Base-by-base conservation (phyloP, 2,797 vertebrate species). In the Ctenochaetus hawaiiensis region DNA sequence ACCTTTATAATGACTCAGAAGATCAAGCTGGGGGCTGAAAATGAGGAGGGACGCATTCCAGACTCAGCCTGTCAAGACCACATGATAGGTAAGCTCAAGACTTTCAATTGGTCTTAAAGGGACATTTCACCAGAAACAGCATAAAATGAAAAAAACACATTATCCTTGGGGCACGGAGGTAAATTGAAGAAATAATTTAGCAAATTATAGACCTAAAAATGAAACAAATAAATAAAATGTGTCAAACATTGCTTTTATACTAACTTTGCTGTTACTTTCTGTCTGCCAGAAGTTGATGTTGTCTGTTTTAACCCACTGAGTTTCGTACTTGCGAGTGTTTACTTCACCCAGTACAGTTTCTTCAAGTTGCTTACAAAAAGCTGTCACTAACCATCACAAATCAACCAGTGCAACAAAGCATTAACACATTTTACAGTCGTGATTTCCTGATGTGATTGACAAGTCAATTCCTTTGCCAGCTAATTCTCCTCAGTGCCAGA, bases 61-160 rank as follows among this genome's bases (percentile, higher is more conserved):
- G 96, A 96, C 48, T 77, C 95, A 9, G 78, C 93, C 10, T 95
- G 96, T 93, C 97, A 96, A 90, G 97, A 94, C 90, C 96, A 96
- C 83, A 91, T 94, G 90, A 94, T 97, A 87, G 97, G 97, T 98
- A 95, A 93, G 91, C 48, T 80, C 10, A 12, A 11, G 1, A 23
- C 1, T 53, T 12, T 34, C 34, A 48, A 2, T 17, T 48, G 17
- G 9, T 58, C 30, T 3, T 62, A 37, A 71, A 62, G 41, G 13
- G 17, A 13, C 18, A 23, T 62, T 52, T 20, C 63, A 43, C 30
- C 12, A 54, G 26, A 23, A 39, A 45, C 37, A n/a, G 2, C 10
- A 0, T 17, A 39, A 34, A 34, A 34, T 34, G 6, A 34, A 34
- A 30, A 34, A 34, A 34, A 34, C 26, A 30, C 26, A 30, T 30